phyloP scores from a whole-genome alignment of 2,797 vertebrate species.

The Psittacula derbiana region DNA sequence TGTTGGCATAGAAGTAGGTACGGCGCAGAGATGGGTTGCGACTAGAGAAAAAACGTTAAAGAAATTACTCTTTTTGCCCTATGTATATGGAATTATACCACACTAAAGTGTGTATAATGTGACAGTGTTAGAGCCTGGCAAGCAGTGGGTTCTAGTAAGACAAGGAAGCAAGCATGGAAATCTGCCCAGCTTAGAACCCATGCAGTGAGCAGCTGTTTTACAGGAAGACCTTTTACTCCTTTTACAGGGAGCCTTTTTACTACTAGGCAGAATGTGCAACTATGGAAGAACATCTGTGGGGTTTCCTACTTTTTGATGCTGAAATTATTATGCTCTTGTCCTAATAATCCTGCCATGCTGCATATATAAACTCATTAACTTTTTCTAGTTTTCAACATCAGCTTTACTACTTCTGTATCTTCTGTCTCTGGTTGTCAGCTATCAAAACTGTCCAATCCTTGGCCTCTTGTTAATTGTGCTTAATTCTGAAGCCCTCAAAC shows the following conservation, averaged over 20 bases:
- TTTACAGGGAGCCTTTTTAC: background rate
- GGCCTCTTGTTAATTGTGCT: background rate
- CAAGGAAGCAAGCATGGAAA: background rate
- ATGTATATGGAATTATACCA: background rate
- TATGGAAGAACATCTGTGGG: fast-evolving
- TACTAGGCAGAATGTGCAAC: background rate
- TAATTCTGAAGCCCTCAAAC: background rate
- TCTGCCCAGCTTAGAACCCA: background rate
- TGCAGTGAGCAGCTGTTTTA: background rate
- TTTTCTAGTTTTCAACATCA: background rate
- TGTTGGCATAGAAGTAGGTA: background rate
- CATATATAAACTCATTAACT: background rate
- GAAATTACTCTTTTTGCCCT: background rate
- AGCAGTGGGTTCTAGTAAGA: background rate
- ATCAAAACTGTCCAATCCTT: background rate
- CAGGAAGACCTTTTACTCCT: background rate
- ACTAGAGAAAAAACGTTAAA: background rate
- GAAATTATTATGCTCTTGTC: background rate
- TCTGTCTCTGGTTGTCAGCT: background rate
- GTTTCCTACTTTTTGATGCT: background rate
- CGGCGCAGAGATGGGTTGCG: background rate
- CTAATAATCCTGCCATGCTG: background rate
- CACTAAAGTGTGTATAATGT: background rate
- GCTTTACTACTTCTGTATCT: background rate
- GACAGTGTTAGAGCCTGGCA: background rate